These are phyloP conservation scores for Anas flavirostris DNA, from an alignment of 2,797 vertebrate genomes.

Conservation along the genomic window DNA sequence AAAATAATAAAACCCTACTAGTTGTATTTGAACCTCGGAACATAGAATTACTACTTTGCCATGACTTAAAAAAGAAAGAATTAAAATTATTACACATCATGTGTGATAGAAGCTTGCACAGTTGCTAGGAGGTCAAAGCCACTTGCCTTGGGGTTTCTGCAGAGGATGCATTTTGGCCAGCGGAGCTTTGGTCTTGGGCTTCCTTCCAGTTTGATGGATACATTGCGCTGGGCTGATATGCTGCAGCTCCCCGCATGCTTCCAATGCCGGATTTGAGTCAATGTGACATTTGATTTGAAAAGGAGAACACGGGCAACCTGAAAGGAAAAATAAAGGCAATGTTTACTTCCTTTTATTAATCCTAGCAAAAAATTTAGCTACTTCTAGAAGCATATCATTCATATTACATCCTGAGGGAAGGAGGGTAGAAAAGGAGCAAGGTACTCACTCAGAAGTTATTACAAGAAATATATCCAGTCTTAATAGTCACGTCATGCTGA, in stretches of 20 bases:
- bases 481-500: neutral
- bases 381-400: neutral
- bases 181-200: constrained; percentile 75
- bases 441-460: neutral
- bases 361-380: neutral
- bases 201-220: constrained; percentile 80
- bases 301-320: constrained; percentile 80
- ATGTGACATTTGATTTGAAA: constrained; percentile 80
- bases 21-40: neutral
- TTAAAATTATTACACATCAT: neutral
- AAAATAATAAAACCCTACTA: neutral
- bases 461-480: neutral
- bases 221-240: constrained; percentile 76
- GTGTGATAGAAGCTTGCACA: rapidly evolving
- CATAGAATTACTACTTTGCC: neutral
- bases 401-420: neutral
- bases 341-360: neutral
- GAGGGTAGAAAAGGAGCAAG: neutral
- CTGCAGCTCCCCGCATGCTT: constrained; percentile 72
- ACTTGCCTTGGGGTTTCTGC: constrained; percentile 89
- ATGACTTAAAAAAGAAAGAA: neutral
- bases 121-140: neutral
- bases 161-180: constrained; percentile 76
- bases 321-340: neutral
- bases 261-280: constrained; percentile 76